Base-by-base conservation (phyloP, 1,140 invertebrate genomes). In the Neodiprion virginianus region DNA sequence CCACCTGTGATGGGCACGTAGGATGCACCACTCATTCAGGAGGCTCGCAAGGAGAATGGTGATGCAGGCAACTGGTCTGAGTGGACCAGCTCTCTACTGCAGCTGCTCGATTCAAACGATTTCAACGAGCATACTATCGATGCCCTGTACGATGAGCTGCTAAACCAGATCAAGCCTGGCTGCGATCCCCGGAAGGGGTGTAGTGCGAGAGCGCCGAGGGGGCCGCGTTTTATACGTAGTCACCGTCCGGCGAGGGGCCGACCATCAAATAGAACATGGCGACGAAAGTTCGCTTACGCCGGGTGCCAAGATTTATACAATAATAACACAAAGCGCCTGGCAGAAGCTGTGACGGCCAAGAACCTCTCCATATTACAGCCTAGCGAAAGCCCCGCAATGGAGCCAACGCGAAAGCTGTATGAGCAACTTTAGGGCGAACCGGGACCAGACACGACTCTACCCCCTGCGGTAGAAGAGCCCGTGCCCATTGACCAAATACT, bases 181-280 rank as follows among this genome's bases (percentile, higher is more conserved):
- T 14, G 10, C 11, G 3, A 61, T n/a, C 28, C 28, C 28, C 28
- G 28, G 5, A 5, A 40, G 28, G 28, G 28, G 28, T 40, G 28
- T 40, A 3, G 28, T 40, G 28, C 53, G 2, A 61, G n/a, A 11
- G 53, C 53, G 11, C 53, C 53, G 8, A 61, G 9, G 8, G 9
- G 53, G 53, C 11, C 11, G n/a, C 53, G n/a, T 0, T 8, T 11
- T 0, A 61, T 4, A 8, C 17, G 0, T 17, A 14, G 53, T 0
- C n/a, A 75, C 80, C 7, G 21, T 14, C 9, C 71, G 82, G 61
- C 72, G 77, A 21, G 75, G 82, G 65, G 88, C 85, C 9, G 86
- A 88, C 0, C 83, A 86, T 69, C 88, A 89, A 76, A 86, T 86
- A 1, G 86, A 87, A 72, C 82, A 83, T 87, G 0, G 79, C 77